phyloP scores from a whole-genome alignment of 2,113 vertebrate species.

The Eudyptes chrysolophus region DNA sequence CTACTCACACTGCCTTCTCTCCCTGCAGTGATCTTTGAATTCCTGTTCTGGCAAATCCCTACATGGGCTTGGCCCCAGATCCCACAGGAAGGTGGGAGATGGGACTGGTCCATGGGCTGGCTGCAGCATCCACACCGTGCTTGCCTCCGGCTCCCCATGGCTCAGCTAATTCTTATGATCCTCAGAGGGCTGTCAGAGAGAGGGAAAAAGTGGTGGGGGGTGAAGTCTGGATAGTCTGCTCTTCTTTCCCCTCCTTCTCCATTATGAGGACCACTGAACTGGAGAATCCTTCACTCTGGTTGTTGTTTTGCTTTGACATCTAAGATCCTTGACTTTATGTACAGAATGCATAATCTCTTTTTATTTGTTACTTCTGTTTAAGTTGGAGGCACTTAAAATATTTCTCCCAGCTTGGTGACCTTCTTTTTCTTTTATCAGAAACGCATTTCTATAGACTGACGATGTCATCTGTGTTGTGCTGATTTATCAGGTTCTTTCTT shows the following conservation, averaged over 20 bases:
- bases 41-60: background rate
- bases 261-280: background rate
- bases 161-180: background rate
- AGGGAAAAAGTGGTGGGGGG: background rate
- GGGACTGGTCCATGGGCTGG: background rate
- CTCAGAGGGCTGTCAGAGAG: background rate
- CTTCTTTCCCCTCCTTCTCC: background rate
- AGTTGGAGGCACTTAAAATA: background rate
- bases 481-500: background rate
- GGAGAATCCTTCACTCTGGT: background rate
- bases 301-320: background rate
- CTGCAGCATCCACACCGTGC: background rate
- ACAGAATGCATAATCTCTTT: background rate
- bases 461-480: background rate
- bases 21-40: background rate
- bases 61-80: rapidly evolving
- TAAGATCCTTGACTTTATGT: background rate
- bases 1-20: background rate
- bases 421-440: background rate
- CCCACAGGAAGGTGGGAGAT: background rate
- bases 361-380: background rate
- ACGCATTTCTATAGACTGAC: background rate
- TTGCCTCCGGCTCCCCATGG: background rate
- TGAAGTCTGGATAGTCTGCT: background rate
- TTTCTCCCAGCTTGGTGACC: background rate